phyloP scores from a whole-genome alignment of 1,140 invertebrate genomes.

The Oryzaephilus surinamensis region DNA sequence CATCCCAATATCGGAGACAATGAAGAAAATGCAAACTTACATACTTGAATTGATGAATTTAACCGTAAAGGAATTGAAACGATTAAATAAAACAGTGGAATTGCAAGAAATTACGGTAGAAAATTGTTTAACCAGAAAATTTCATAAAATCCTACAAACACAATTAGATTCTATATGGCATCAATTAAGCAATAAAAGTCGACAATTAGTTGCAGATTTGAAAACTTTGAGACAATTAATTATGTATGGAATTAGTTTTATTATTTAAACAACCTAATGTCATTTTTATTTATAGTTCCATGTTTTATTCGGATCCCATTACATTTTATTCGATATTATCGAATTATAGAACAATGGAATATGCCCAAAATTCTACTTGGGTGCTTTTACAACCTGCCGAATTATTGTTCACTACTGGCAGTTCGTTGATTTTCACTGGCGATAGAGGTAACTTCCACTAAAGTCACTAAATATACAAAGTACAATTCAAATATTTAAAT shows the following conservation, averaged over 20 bases:
- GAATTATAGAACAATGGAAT: conserved; percentile 71
- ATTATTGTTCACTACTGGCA: conserved; percentile 67
- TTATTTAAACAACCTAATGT: conserved; percentile 8
- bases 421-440: conserved; percentile 52
- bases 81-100: conserved; percentile 66
- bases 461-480: too few relatives aligned
- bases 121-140: conserved; percentile 85
- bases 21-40: conserved; percentile 75
- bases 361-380: conserved; percentile 83
- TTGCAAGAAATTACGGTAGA: conserved; percentile 80
- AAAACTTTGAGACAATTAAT: conserved; percentile 81
- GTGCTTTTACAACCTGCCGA: conserved; percentile 82
- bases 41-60: conserved; percentile 85
- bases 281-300: conserved; percentile 38
- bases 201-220: conserved; percentile 80
- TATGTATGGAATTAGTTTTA: conserved; percentile 45
- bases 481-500: too few relatives aligned
- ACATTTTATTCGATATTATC: conserved; percentile 76
- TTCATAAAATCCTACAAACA: conserved; percentile 79
- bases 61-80: conserved; percentile 80
- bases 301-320: conserved; percentile 83
- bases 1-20: conserved; percentile 66
- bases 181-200: conserved; percentile 77
- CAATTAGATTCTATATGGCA: conserved; percentile 94
- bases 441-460: conserved; percentile 62